Base-by-base conservation (phyloP, 2,888 invertebrate species). In the Dryocosmus kuriphilus region DNA sequence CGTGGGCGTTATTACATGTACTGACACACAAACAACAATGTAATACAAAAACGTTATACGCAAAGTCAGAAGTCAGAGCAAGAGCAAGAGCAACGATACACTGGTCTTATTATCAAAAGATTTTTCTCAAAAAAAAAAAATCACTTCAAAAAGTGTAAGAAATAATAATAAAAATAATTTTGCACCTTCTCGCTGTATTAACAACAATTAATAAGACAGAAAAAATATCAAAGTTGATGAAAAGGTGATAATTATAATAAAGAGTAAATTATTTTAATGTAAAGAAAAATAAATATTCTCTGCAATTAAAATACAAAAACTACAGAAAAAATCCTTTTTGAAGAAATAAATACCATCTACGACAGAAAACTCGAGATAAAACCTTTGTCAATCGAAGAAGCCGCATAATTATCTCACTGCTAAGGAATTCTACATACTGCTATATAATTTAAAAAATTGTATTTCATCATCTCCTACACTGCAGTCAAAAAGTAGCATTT, bases 1-100 rank as follows among this genome's bases (percentile, higher is more conserved):
- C 32, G 71, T 71, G 71, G 71, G 71, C 51, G 71, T 27, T 30
- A n/a, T 71, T 71, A 51, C 71, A 55, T 51, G 71, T 71, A 51
- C 24, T 51, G 30, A 71, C 71, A 51, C 71, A 51, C 30, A 71
- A 32, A 55, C 71, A 55, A 71, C 27, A 41, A 51, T n/a, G 51
- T 71, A 32, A 71, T 71, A 27, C 30, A 11, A 51, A 67, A 67
- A 19, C 27, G n/a, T 46, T n/a, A 71, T 51, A 71, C 30, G 71
- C 51, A 51, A 71, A 30, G 51, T 71, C 51, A 55, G 71, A 71
- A 71, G 51, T 51, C 71, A 30, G 30, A 38, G 38, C 35, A 35
- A 63, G 35, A 71, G 22, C 51, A 71, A 51, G 51, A 32, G 51
- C 51, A 51, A 27, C 51, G 46, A 51, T 71, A 71, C 19, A 67